A percentile compares a stretch with the other conserved stretches of the same genome.
Conservation (phyloP, 2,888 invertebrate genomes). For the Galerucella calmariensis region DNA sequence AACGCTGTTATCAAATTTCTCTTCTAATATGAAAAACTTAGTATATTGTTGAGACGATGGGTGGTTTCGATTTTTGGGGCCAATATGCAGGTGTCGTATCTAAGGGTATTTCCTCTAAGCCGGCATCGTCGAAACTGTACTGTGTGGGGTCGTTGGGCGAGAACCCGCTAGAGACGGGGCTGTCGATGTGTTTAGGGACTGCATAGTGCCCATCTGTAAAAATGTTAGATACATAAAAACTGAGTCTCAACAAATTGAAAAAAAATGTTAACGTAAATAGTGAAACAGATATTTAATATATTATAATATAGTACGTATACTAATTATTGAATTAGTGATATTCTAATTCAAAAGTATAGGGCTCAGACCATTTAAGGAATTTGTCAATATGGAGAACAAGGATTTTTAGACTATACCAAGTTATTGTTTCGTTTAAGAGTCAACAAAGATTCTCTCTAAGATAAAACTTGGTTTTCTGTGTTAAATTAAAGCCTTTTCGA, state of each 20-base stretch:
- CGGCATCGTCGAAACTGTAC: conserved; percentile 90
- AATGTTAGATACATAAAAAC: conserved; percentile 24
- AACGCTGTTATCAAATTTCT: background rate
- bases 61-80: conserved; percentile 37
- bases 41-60: conserved; percentile 46
- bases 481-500: no score
- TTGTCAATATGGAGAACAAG: no score
- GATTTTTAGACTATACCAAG: no score
- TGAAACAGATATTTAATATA: no score
- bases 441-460: no score
- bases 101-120: conserved; percentile 57
- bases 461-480: no score
- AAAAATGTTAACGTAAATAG: conserved; percentile 17
- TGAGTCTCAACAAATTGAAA: background rate
- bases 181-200: conserved; percentile 83
- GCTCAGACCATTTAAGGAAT: no score
- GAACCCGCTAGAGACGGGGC: conserved; percentile 90
- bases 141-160: conserved; percentile 90
- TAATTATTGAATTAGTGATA: no score
- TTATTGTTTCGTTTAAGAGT: no score
- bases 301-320: no score
- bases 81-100: conserved; percentile 41
- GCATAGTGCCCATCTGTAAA: conserved; percentile 89
- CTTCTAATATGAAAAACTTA: conserved; percentile 15
- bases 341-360: no score